Evolutionary conservation across 2,113 vertebrate genomes (phyloP).

Genomic region (Oryzias melastigma): DNA sequence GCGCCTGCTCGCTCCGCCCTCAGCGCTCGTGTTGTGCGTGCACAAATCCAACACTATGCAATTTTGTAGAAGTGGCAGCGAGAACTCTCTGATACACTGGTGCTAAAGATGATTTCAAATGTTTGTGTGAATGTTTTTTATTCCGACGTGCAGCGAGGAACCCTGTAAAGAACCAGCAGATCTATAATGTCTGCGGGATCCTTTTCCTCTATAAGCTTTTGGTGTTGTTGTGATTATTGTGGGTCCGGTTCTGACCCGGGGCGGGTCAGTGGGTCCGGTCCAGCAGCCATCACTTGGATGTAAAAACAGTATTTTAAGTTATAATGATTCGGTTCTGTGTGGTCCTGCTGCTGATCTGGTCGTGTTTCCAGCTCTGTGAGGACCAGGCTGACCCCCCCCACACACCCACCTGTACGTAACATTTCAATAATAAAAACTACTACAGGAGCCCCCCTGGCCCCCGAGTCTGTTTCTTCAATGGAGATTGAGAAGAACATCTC

Average conservation of each 20-base stretch:
- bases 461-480: not conserved
- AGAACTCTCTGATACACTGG: constrained; percentile 98
- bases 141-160: constrained; percentile 86
- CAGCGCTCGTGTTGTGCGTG: constrained; percentile 14
- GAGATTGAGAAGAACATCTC: not conserved
- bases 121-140: constrained; percentile 95
- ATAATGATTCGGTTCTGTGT: constrained; percentile 91
- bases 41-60: constrained; percentile 88
- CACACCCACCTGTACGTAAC: constrained; percentile 75
- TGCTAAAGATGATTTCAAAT: constrained; percentile 99
- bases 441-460: constrained; percentile 48
- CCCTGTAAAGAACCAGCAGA: constrained; percentile 20
- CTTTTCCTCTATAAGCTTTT: constrained; percentile 35
- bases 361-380: not conserved
- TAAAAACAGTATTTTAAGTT: constrained; percentile 99
- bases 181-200: constrained; percentile 56
- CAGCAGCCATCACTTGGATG: constrained; percentile 70
- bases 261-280: constrained; percentile 3
- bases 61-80: constrained; percentile 91
- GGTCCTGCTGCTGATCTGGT: constrained; percentile 61
- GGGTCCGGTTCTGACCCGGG: not conserved
- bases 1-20: too few relatives aligned
- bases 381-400: constrained; percentile 51
- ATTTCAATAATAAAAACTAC: constrained; percentile 79
- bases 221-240: constrained; percentile 38